These are phyloP conservation scores for Solenopsis invicta DNA, from an alignment of 1,140 invertebrate species.

Conservation along the genomic window DNA sequence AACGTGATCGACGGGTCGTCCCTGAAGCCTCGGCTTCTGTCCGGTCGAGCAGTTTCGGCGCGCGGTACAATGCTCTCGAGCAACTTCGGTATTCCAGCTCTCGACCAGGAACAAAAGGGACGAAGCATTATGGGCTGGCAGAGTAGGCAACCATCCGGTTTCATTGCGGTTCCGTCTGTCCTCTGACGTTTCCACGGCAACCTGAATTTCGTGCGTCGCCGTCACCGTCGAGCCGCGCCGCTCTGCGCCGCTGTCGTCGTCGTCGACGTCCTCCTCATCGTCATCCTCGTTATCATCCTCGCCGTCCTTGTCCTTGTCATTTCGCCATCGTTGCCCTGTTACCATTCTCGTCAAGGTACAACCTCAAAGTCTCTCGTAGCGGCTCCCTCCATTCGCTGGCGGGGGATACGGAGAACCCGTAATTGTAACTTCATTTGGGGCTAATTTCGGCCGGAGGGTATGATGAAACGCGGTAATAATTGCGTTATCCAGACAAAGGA, in stretches of 20 bases:
- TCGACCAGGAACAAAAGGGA: constrained; percentile 83
- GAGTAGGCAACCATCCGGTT: constrained; percentile 86
- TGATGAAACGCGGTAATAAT: constrained; percentile 87
- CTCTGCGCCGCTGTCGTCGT: constrained; percentile 28
- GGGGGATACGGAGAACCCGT: constrained; percentile 78
- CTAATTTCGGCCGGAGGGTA: constrained; percentile 86
- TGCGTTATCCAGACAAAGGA: constrained; percentile 87
- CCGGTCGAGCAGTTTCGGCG: constrained; percentile 54
- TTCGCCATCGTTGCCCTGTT: constrained; percentile 50
- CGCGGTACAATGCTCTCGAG: constrained; percentile 27
- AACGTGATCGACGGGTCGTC: neutral
- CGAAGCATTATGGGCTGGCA: constrained; percentile 80
- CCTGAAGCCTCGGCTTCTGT: constrained; percentile 2
- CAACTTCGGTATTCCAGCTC: constrained; percentile 72
- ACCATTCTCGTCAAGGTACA: constrained; percentile 43
- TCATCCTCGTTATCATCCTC: constrained; percentile 48
- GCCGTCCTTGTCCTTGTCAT: neutral
- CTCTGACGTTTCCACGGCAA: constrained; percentile 87
- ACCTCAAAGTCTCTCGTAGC: constrained; percentile 67
- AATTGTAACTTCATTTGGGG: constrained; percentile 88
- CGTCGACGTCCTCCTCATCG: constrained; percentile 57
- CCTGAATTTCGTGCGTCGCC: constrained; percentile 83
- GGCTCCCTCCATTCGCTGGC: constrained; percentile 67
- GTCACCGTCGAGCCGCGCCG: constrained; percentile 31
- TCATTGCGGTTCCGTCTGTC: constrained; percentile 87